Conservation (phyloP, 2,888 invertebrate species). For the Sphaerophoria rueppellii region DNA sequence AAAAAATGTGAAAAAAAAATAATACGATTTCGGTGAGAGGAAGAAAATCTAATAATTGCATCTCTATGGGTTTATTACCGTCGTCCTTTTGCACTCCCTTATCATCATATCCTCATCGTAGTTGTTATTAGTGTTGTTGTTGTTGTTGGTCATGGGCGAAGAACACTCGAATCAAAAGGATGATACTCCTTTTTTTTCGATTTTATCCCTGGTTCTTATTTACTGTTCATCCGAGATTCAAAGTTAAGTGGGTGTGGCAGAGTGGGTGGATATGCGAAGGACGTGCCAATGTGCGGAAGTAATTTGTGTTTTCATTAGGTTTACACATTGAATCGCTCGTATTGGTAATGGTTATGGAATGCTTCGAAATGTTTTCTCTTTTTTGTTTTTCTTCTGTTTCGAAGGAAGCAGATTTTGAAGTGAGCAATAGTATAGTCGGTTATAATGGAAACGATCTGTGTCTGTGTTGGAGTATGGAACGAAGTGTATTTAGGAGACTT, state of each 20-base stretch:
- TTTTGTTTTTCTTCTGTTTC: conserved; percentile 1
- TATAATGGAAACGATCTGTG: conserved; percentile 16
- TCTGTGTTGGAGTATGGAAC: conserved; percentile 64
- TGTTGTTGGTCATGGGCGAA: conserved; percentile 24
- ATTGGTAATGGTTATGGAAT: conserved; percentile 61
- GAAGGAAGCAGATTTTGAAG: conserved; percentile 24
- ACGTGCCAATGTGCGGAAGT: conserved; percentile 80
- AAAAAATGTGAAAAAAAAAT: conserved; percentile 16
- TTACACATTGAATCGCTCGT: conserved; percentile 74
- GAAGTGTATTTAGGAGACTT: conserved; percentile 81
- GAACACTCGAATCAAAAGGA: conserved; percentile 58
- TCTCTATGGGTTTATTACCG: conserved; percentile 76
- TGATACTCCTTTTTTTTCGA: conserved; percentile 56
- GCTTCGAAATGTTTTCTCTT: conserved; percentile 2
- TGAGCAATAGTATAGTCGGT: conserved; percentile 42
- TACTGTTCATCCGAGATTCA: conserved; percentile 39
- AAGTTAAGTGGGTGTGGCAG: conserved; percentile 23
- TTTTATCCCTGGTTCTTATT: conserved; percentile 56
- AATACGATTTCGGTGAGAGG: conserved; percentile 61
- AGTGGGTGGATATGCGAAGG: conserved; percentile 70
- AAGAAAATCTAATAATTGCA: conserved; percentile 77
- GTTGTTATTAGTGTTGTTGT: conserved; percentile 17
- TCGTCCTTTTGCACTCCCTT: conserved; percentile 40
- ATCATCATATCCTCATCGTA: neutral
- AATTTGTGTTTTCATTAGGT: conserved; percentile 80